Evolutionary conservation across 2,888 invertebrate species (phyloP).

Genomic region (Dichetophora obliterata): DNA sequence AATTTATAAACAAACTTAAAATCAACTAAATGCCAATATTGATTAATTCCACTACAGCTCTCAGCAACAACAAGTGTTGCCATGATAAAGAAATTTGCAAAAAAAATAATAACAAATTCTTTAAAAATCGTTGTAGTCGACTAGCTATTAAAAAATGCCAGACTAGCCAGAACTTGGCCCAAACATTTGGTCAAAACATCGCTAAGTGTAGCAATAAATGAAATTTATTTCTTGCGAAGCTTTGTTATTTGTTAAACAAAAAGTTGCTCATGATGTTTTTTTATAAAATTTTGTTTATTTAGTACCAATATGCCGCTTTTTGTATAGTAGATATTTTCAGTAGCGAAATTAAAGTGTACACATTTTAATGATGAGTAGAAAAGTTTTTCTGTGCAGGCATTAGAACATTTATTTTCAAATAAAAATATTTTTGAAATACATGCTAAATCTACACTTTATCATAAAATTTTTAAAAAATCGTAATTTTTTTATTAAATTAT

Average conservation of each 20-base stretch:
- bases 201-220: slow-evolving; percentile 52
- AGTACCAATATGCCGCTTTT: neutral
- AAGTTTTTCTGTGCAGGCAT: neutral
- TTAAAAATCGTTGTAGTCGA: neutral
- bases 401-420: no score
- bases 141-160: no score
- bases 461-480: no score
- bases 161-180: neutral
- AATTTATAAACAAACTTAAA: neutral
- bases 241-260: neutral
- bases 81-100: neutral
- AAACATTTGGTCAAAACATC: slow-evolving; percentile 20
- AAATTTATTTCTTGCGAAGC: slow-evolving; percentile 54
- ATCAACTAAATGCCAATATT: neutral
- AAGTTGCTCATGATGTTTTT: neutral
- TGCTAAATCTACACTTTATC: no score
- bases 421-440: no score
- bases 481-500: no score
- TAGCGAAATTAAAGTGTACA: neutral
- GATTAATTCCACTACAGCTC: no score
- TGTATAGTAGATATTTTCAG: neutral
- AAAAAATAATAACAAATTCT: slow-evolving; percentile 16
- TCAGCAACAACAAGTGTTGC: no score
- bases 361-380: neutral
- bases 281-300: neutral